These are phyloP conservation scores for Drosophila phalerata DNA, from an alignment of 2,888 invertebrate genomes.

Conservation along the genomic window DNA sequence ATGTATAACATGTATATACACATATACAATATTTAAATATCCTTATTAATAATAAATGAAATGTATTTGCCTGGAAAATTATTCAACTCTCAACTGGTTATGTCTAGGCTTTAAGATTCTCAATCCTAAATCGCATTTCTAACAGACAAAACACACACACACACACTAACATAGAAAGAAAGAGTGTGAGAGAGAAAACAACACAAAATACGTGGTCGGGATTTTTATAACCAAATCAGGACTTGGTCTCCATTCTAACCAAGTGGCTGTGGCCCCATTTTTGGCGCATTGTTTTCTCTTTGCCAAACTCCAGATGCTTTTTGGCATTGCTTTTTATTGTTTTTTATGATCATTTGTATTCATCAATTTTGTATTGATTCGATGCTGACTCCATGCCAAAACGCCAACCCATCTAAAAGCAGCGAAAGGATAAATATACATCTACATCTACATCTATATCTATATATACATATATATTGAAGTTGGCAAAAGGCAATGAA, in stretches of 20 bases:
- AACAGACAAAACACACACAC: constrained; percentile 17
- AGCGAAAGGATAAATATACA: constrained; percentile 66
- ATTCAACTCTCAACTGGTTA: constrained; percentile 10
- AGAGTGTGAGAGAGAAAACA: constrained; percentile 18
- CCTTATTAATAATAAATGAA: constrained; percentile 63
- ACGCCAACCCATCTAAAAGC: constrained; percentile 7
- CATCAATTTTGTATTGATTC: constrained; percentile 80
- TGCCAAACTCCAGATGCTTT: constrained; percentile 68
- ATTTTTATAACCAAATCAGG: constrained; percentile 81
- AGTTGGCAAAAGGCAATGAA: constrained; percentile 68
- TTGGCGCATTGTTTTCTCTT: constrained; percentile 41
- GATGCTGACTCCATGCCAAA: constrained; percentile 41
- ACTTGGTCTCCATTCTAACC: constrained; percentile 34
- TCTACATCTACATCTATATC: constrained; percentile 7
- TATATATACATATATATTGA: neutral
- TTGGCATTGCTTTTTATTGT: constrained; percentile 78
- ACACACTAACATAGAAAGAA: neutral
- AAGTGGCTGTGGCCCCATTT: constrained; percentile 29
- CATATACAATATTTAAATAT: constrained; percentile 25
- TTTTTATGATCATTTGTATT: constrained; percentile 82
- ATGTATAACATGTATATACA: neutral
- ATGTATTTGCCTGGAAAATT: constrained; percentile 60
- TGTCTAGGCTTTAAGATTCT: constrained; percentile 35
- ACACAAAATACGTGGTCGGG: constrained; percentile 67
- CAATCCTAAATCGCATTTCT: constrained; percentile 31